These are phyloP conservation scores for Xestia sexstrigata DNA, from an alignment of 2,888 invertebrate species.

Conservation along the genomic window DNA sequence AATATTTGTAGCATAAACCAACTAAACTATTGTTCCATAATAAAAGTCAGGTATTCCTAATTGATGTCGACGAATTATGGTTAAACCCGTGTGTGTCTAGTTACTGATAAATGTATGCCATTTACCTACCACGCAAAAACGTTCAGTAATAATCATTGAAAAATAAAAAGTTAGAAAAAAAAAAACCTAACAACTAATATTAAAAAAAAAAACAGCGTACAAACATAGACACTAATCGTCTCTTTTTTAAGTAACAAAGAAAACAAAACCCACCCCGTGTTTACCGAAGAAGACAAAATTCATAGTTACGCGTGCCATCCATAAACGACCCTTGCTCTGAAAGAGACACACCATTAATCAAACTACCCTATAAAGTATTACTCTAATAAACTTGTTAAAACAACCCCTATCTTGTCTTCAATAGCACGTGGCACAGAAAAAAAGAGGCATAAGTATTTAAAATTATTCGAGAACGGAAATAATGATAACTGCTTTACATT, in stretches of 20 bases:
- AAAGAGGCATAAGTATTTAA: conserved; percentile 71
- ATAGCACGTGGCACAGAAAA: conserved; percentile 78
- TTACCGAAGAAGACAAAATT: conserved; percentile 76
- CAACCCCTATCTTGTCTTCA: conserved; percentile 89
- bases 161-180: background rate
- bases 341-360: conserved; percentile 89
- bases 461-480: conserved; percentile 81
- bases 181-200: background rate
- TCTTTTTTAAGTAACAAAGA: conserved; percentile 21
- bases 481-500: conserved; percentile 88
- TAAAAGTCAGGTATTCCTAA: background rate
- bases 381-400: conserved; percentile 90
- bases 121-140: background rate
- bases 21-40: background rate
- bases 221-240: background rate
- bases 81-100: background rate
- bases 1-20: background rate
- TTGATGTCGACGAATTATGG: background rate
- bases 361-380: conserved; percentile 81
- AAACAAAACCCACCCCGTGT: conserved; percentile 54
- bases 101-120: too few relatives aligned
- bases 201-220: background rate
- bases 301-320: conserved; percentile 86
- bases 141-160: background rate
- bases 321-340: conserved; percentile 86